A percentile compares a stretch with the other conserved stretches of the same genome.
Evolutionary conservation across 30 jellyfish, hydroid and myxozoan genomes (phyloP).

Genomic region (Aurelia sp.): DNA sequence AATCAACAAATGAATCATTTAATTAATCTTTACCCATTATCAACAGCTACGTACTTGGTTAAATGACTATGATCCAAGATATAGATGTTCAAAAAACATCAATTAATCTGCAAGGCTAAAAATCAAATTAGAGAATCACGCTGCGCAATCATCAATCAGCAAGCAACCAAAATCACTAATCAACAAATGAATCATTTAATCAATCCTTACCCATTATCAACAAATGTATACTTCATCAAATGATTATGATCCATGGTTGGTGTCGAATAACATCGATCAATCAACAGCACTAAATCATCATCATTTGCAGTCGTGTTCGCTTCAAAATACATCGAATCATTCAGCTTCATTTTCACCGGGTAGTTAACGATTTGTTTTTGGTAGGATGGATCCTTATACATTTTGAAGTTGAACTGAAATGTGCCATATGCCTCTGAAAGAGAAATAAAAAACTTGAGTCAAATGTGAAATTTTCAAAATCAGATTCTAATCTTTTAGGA

Average conservation of each 20-base stretch:
- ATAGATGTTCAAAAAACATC: not conserved
- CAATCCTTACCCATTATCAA: slow-evolving; percentile 29
- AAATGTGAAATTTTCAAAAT: too few relatives aligned
- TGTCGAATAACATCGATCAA: slow-evolving; percentile 54
- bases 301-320: slow-evolving; percentile 18
- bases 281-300: slow-evolving; percentile 32
- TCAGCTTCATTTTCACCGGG: slow-evolving; percentile 33
- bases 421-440: slow-evolving; percentile 46
- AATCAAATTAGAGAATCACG: not conserved
- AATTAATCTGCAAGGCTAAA: slow-evolving; percentile 14
- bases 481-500: too few relatives aligned
- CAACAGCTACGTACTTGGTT: too few relatives aligned
- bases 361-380: not conserved
- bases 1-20: too few relatives aligned
- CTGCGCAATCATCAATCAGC: too few relatives aligned
- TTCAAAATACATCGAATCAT: slow-evolving; percentile 35
- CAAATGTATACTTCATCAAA: not conserved
- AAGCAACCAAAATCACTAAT: too few relatives aligned
- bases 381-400: slow-evolving; percentile 23
- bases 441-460: not conserved
- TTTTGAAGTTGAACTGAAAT: slow-evolving; percentile 26
- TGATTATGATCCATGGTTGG: slow-evolving; percentile 20
- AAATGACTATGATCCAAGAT: too few relatives aligned
- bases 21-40: too few relatives aligned
- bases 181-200: not conserved